Percentiles rank a stretch among this genome's conserved stretches.
phyloP scores from a whole-genome alignment of 2,113 vertebrate species.

The Urocitellus parryii region DNA sequence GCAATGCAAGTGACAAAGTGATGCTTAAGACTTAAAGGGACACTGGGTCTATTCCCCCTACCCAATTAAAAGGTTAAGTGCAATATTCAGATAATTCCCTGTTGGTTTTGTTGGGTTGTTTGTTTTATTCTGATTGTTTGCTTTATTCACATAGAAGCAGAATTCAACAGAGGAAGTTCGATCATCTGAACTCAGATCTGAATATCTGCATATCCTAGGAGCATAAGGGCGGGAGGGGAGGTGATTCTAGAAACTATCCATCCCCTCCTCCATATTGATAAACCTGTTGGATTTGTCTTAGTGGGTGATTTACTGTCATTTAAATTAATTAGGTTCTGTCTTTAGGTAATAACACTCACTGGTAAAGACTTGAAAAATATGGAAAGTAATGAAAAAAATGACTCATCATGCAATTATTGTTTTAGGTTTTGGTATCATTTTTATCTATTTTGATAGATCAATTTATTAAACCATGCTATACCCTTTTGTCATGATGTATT shows the following conservation, averaged over 20 bases:
- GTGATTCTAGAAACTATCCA: neutral
- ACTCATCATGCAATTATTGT: neutral
- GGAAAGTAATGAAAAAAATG: constrained; percentile 12
- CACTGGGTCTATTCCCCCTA: neutral
- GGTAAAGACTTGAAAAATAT: constrained; percentile 10
- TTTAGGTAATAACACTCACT: neutral
- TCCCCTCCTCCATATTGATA: neutral
- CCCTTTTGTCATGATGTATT: neutral
- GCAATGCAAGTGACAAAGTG: constrained; percentile 73
- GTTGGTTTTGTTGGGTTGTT: constrained; percentile 30
- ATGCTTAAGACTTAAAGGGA: constrained; percentile 68
- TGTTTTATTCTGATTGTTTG: neutral
- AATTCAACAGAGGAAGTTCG: neutral
- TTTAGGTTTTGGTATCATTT: neutral
- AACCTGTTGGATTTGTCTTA: neutral
- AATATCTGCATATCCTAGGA: neutral
- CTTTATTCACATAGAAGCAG: neutral
- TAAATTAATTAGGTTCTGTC: neutral
- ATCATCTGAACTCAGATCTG: neutral
- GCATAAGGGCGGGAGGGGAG: no score
- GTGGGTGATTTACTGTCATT: neutral
- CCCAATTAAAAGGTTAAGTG: constrained; percentile 1
- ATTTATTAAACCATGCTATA: constrained; percentile 4
- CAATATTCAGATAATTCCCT: neutral
- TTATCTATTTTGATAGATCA: neutral